These are phyloP conservation scores for Drosophila engyochracea DNA, from an alignment of 2,888 invertebrate genomes.

Conservation along the genomic window DNA sequence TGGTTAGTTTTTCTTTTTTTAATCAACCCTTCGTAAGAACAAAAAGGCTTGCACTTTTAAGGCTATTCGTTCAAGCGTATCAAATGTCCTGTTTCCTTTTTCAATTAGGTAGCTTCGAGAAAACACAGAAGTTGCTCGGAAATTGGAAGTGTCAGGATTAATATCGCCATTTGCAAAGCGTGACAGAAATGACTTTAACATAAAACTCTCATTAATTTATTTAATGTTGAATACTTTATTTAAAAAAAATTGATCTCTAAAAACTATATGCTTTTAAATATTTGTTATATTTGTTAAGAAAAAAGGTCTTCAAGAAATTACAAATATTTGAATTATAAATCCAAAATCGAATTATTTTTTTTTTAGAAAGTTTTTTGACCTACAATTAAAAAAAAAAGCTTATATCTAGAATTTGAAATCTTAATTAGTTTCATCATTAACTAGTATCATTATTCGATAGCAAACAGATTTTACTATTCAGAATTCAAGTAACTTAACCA, in stretches of 20 bases:
- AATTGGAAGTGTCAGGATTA: not conserved
- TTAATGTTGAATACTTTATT: not conserved
- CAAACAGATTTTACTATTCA: not conserved
- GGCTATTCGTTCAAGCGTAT: conserved; percentile 35
- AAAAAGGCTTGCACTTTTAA: conserved; percentile 50
- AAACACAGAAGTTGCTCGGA: not conserved
- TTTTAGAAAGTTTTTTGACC: not conserved
- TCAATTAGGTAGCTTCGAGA: not conserved
- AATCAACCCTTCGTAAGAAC: conserved; percentile 6
- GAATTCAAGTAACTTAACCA: not conserved
- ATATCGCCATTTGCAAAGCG: not conserved
- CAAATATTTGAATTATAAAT: no score
- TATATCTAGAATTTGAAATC: not conserved
- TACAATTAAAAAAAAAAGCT: not conserved
- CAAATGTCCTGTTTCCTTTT: conserved; percentile 35
- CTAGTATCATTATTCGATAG: not conserved
- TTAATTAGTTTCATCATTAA: not conserved
- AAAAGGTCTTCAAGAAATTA: no score
- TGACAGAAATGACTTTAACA: rapidly evolving
- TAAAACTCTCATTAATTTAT: not conserved
- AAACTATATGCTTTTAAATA: not conserved
- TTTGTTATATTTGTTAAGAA: no score
- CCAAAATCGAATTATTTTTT: no score
- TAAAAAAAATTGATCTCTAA: not conserved
- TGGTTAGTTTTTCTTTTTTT: conserved; percentile 9